Evolutionary conservation across 2,888 invertebrate genomes (phyloP).

Genomic region (Epistrophe grossulariae): DNA sequence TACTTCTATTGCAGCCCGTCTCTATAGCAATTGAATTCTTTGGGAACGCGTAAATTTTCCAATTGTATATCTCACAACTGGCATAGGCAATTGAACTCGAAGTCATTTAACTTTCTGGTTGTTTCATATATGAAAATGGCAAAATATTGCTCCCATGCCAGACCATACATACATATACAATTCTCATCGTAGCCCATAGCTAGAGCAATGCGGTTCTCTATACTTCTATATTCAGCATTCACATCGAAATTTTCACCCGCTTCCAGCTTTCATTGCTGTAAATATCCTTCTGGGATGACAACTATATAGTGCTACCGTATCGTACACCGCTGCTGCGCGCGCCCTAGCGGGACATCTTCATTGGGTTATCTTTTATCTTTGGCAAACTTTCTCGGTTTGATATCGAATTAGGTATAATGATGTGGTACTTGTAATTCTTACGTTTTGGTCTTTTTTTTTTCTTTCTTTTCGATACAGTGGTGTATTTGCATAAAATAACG

Average conservation of each 20-base stretch:
- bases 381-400: constrained; percentile 73
- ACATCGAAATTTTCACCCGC: constrained; percentile 57
- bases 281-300: constrained; percentile 21
- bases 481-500: background rate
- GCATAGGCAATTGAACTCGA: constrained; percentile 73
- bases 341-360: constrained; percentile 50
- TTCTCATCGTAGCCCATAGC: background rate
- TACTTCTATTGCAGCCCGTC: constrained; percentile 18
- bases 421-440: constrained; percentile 74
- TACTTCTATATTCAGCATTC: constrained; percentile 27
- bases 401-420: constrained; percentile 76
- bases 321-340: background rate
- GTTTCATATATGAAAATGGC: constrained; percentile 47
- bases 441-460: constrained; percentile 23
- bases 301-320: background rate
- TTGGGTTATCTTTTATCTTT: constrained; percentile 74
- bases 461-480: constrained; percentile 17
- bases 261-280: constrained; percentile 30
- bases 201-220: constrained; percentile 39
- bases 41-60: constrained; percentile 71
- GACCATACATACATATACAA: background rate
- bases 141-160: constrained; percentile 37
- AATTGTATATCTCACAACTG: constrained; percentile 72
- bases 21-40: constrained; percentile 73
- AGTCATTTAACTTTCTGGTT: constrained; percentile 73